Conservation (phyloP, 2,797 vertebrate genomes). For the Ataeniobius toweri region DNA sequence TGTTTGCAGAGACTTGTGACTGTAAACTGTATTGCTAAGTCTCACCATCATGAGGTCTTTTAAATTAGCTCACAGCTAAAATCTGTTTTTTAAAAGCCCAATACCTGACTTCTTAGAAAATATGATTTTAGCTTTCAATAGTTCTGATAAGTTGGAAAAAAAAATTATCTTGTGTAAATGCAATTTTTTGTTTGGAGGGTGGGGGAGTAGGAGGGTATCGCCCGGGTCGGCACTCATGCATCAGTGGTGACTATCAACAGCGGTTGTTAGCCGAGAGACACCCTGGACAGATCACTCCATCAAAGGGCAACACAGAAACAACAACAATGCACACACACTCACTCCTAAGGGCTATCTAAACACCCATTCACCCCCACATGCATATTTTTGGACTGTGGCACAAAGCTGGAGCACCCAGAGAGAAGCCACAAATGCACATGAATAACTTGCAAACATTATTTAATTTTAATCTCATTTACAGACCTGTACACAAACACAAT, state of each 20-base stretch:
- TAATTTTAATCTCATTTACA: too few relatives aligned
- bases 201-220: too few relatives aligned
- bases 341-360: neutral
- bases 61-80: too few relatives aligned
- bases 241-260: neutral
- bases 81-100: too few relatives aligned
- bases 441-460: neutral
- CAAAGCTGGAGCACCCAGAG: neutral
- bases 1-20: too few relatives aligned
- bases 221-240: neutral
- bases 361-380: neutral
- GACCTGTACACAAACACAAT: too few relatives aligned
- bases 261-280: neutral
- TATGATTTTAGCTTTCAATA: too few relatives aligned
- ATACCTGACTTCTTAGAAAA: too few relatives aligned
- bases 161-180: neutral
- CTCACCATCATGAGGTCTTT: too few relatives aligned
- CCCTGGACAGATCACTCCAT: neutral
- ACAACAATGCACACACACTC: neutral
- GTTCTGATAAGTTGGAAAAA: too few relatives aligned
- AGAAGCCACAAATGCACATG: neutral
- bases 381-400: too few relatives aligned
- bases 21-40: too few relatives aligned
- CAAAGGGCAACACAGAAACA: neutral
- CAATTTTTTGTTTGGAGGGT: neutral